phyloP scores from a whole-genome alignment of 2,888 invertebrate genomes.

The Xestobium rufovillosum region DNA sequence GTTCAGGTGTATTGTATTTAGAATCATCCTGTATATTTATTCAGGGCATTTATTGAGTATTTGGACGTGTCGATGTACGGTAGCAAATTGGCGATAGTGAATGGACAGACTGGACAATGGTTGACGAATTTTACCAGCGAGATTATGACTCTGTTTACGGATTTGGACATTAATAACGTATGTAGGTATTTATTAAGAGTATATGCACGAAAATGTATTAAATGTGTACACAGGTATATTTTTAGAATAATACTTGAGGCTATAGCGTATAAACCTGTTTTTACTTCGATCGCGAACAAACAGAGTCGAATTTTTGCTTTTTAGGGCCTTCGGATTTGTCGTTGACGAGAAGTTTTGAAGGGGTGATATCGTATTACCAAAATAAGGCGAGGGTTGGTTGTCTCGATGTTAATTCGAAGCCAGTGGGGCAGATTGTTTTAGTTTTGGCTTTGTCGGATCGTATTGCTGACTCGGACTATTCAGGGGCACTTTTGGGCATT shows the following conservation, averaged over 20 bases:
- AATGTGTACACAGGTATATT: no score
- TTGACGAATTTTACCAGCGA: constrained; percentile 53
- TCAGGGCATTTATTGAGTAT: constrained; percentile 51
- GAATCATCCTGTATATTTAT: no score
- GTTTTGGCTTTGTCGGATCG: constrained; percentile 47
- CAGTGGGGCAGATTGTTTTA: constrained; percentile 47
- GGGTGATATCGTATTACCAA: constrained; percentile 44
- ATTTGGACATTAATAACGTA: constrained; percentile 40
- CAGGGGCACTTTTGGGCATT: constrained; percentile 43
- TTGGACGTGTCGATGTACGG: constrained; percentile 52
- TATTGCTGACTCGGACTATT: constrained; percentile 44
- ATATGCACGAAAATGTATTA: no score
- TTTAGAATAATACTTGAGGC: no score
- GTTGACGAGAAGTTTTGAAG: constrained; percentile 46
- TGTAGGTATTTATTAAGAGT: constrained; percentile 44
- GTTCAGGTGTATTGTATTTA: constrained; percentile 20
- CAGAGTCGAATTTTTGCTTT: no score
- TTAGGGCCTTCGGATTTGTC: constrained; percentile 51
- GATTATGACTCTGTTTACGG: constrained; percentile 43
- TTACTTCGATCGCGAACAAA: no score
- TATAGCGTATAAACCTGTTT: no score
- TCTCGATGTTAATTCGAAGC: constrained; percentile 34
- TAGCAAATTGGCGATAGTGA: constrained; percentile 54
- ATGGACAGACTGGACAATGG: constrained; percentile 56
- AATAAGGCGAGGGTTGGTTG: constrained; percentile 44